Base-by-base conservation (phyloP, 2,888 invertebrate genomes). In the Altica lythri region DNA sequence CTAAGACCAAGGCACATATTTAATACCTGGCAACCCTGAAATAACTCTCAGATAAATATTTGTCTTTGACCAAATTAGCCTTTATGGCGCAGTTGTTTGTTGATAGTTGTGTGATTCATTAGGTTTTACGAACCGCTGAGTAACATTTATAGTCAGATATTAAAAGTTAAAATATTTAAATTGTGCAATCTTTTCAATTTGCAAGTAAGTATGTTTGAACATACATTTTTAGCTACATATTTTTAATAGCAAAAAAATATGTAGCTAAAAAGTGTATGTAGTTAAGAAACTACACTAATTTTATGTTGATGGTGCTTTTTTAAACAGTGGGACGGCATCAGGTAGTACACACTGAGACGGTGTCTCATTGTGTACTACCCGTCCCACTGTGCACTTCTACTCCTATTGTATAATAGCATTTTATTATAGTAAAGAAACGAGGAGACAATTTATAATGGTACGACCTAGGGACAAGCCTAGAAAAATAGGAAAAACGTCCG, bases 401-500 rank as follows among this genome's bases (percentile, higher is more conserved):
- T 19, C 22, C n/a, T n/a, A n/a, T n/a, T n/a, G n/a, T n/a, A n/a
- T n/a, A n/a, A n/a, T n/a, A n/a, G n/a, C n/a, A n/a, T n/a, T n/a
- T 5, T 19, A 6, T 5, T 19, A 19, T 19, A 19, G 22, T 19
- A 19, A 19, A 19, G 22, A 19, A 19, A 19, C 22, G 22, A 34
- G 13, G 13, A 34, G 4, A 34, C 13, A 34, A 34, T 5, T 13
- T 34, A 13, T 4, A 34, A 34, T 34, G 34, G 34, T 34, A 14
- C 10, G 34, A 34, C 13, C 13, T 34, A 34, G 9, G 9, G 34
- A 14, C 8, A 34, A 34, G 14, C 34, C 34, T 4, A 10, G 34
- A 34, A 34, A 34, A 34, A 34, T 34, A 34, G 34, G 4, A n/a
- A 30, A n/a, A 8, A 30, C 30, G 5, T 30, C 30, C n/a, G 30